A percentile compares a stretch with the other conserved stretches of the same genome.
Conservation (phyloP, 2,113 vertebrate genomes). For the Mobula birostris region DNA sequence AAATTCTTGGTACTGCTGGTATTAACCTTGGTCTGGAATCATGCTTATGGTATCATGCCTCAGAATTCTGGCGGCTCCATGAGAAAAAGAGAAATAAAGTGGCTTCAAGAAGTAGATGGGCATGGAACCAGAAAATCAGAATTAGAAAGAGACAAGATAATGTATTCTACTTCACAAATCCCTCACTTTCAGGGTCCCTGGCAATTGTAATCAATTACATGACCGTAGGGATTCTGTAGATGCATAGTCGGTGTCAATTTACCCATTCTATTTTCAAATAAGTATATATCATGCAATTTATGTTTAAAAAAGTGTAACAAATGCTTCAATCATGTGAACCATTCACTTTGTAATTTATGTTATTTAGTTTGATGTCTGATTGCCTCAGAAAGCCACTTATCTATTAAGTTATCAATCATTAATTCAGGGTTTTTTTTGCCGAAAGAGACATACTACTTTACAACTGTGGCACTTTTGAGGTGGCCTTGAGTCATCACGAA, state of each 20-base stretch:
- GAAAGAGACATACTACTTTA: not conserved
- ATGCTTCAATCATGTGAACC: not conserved
- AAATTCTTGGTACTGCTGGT: too few species aligned
- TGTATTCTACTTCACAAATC: not conserved
- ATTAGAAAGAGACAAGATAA: not conserved
- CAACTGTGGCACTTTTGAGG: not conserved
- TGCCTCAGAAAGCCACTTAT: not conserved
- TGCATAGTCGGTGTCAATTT: not conserved
- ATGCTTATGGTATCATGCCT: not conserved
- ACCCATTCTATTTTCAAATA: not conserved
- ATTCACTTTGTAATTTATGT: not conserved
- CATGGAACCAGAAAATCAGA: not conserved
- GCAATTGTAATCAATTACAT: not conserved
- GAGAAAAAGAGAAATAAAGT: not conserved
- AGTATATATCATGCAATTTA: not conserved
- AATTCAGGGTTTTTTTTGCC: not conserved
- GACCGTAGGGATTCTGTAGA: not conserved
- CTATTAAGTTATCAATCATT: not conserved
- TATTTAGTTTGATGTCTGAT: not conserved
- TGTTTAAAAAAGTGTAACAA: not conserved
- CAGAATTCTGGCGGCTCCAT: not conserved
- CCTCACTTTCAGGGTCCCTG: not conserved
- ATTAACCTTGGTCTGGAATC: too few species aligned
- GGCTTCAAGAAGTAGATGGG: not conserved
- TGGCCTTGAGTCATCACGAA: not conserved